These are phyloP conservation scores for Epinephelus cyanopodus DNA, from an alignment of 2,113 vertebrate genomes.

Conservation along the genomic window DNA sequence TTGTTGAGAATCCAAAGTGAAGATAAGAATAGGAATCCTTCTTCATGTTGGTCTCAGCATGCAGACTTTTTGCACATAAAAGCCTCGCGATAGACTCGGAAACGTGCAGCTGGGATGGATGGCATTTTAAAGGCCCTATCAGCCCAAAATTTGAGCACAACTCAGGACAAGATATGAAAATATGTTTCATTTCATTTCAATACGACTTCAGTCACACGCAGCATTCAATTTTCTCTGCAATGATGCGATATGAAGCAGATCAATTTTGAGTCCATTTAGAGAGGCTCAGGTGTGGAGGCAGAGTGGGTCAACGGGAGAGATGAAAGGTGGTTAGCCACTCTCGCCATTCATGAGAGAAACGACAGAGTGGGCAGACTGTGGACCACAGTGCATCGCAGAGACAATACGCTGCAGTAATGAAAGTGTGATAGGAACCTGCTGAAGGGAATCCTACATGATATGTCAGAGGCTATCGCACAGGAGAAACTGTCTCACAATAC, in stretches of 20 bases:
- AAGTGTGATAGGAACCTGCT: constrained; percentile 81
- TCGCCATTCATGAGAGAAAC: constrained; percentile 60
- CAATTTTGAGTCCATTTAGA: constrained; percentile 75
- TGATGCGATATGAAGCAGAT: constrained; percentile 57
- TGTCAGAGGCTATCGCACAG: constrained; percentile 48
- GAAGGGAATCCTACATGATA: constrained; percentile 74
- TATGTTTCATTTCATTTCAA: constrained; percentile 68
- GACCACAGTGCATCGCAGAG: constrained; percentile 70
- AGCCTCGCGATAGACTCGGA: not conserved
- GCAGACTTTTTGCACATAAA: not conserved
- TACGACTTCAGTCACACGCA: constrained; percentile 41
- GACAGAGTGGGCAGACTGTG: constrained; percentile 51
- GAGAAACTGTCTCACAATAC: constrained; percentile 31
- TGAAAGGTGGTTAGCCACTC: constrained; percentile 72
- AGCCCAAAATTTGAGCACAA: constrained; percentile 25
- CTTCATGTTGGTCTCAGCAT: not conserved
- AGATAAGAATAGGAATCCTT: constrained; percentile 25
- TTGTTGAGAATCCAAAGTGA: constrained; percentile 39
- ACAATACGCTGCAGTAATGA: constrained; percentile 82
- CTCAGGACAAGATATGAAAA: constrained; percentile 48
- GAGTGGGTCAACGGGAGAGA: constrained; percentile 59
- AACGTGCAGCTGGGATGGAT: not conserved
- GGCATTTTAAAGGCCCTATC: constrained; percentile 22
- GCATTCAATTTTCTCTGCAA: constrained; percentile 61
- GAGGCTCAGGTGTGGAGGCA: constrained; percentile 74